Percentiles rank a stretch among this genome's conserved stretches.
phyloP scores from a whole-genome alignment of 1,140 invertebrate species.

The Armadillidium nasatum region DNA sequence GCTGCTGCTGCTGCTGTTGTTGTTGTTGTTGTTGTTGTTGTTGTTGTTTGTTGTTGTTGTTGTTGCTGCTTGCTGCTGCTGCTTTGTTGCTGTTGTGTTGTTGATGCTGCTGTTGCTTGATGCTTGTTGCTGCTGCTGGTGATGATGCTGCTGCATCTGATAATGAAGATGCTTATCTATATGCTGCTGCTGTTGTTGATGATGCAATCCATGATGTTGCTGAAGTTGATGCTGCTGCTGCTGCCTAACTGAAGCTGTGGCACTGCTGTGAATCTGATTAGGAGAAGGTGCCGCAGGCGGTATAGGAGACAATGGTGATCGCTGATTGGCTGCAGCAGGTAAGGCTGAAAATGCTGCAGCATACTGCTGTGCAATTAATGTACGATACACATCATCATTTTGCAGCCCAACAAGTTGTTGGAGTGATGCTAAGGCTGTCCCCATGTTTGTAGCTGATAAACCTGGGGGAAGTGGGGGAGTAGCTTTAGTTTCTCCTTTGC shows the following conservation, averaged over 20 bases:
- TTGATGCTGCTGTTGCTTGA: too few species aligned
- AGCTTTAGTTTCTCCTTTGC: slow-evolving; percentile 44
- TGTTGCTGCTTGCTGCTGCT: too few species aligned
- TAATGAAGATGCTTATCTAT: background rate
- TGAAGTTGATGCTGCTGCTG: background rate
- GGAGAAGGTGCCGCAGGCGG: slow-evolving; percentile 26
- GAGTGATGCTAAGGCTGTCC: slow-evolving; percentile 35
- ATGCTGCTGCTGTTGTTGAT: background rate
- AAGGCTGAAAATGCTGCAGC: slow-evolving; percentile 23
- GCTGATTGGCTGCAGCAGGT: slow-evolving; percentile 10
- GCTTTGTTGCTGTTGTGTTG: too few species aligned
- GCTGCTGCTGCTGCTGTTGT: too few species aligned
- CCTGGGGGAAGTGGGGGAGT: slow-evolving; percentile 41
- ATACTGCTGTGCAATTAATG: slow-evolving; percentile 36
- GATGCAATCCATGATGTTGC: background rate
- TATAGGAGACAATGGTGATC: slow-evolving; percentile 16
- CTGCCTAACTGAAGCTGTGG: background rate
- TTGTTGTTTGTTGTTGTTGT: too few species aligned
- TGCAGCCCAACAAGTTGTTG: slow-evolving; percentile 39
- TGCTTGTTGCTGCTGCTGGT: background rate
- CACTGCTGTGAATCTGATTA: slow-evolving; percentile 3
- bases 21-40: too few species aligned
- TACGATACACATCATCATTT: slow-evolving; percentile 35
- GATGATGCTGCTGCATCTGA: slow-evolving; percentile 15
- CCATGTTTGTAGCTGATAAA: slow-evolving; percentile 30